Evolutionary conservation across 2,888 invertebrate species (phyloP), one percentile per base, ranked within the genome.

Genomic region (Euplexia lucipara): DNA sequence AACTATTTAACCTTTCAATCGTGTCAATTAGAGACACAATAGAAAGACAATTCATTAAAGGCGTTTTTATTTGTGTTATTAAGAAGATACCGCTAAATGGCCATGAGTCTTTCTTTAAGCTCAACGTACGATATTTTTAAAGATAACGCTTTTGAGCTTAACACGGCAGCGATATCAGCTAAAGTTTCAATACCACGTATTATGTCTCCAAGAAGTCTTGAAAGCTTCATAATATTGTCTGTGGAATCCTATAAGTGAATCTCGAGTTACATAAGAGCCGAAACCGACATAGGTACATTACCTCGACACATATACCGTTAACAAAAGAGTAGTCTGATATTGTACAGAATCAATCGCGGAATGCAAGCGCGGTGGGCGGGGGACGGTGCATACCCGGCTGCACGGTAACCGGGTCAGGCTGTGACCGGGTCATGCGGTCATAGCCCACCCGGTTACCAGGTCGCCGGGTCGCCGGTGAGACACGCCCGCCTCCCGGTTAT

Each of bases 351-450:
- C 91, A 92, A 91, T 92, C 88, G 89, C 70, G 79, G 77, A 80
- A 83, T 92, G 91, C 90, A 90, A 83, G 81, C 47, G 74, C 59
- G 67, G 76, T 74, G 79, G 58, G 54, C 52, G 79, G 74, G 81
- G 74, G 81, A 34, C 84, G 84, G 76, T 87, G 90, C 87, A 88
- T 86, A 79, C 74, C 79, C 82, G 76, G 85, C 68, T 74, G 82
- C 77, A 79, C 71, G 63, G 79, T 85, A 89, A 91, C 88, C 91
- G 86, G 92, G 93, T 88, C 91, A 86, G 82, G 85, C 60, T 79
- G 86, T 86, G 91, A 91, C 92, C 93, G 86, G 92, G 92, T 92
- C 88, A 92, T 87, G 85, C 87, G 91, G 91, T 90, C 82, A 76
- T 51, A 71, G 78, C 66, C 70, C 72, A 66, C 64, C 72, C 74